Conservation (phyloP, 2,797 vertebrate genomes). For the Spea hammondii region DNA sequence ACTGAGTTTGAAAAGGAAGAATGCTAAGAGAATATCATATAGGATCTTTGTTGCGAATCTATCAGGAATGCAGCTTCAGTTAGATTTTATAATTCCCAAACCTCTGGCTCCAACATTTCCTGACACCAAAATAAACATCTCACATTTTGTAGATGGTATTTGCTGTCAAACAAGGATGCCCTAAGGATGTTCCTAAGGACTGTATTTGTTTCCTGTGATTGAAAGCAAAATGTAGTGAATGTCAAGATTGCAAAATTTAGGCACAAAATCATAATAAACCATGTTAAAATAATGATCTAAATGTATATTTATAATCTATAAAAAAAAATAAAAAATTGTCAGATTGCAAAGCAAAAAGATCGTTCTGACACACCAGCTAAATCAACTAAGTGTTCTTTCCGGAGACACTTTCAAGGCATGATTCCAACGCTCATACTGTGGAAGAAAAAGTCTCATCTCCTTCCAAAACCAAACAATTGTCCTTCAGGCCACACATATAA, state of each 20-base stretch:
- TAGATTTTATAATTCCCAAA: fast-evolving
- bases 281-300: conserved; percentile 1
- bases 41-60: neutral
- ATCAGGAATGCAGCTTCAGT: conserved; percentile 18
- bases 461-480: no score
- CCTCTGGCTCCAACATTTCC: neutral
- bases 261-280: conserved; percentile 7
- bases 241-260: conserved; percentile 7
- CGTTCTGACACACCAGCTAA: neutral
- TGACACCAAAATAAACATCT: conserved; percentile 32
- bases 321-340: conserved; percentile 13
- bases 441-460: neutral
- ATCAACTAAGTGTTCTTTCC: conserved; percentile 7
- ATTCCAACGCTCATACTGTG: neutral
- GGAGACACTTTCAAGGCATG: neutral
- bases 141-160: neutral
- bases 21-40: neutral
- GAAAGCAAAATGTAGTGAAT: conserved; percentile 1
- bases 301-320: conserved; percentile 12
- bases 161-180: conserved; percentile 32
- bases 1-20: neutral
- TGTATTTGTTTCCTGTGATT: conserved; percentile 12
- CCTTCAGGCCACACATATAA: no score
- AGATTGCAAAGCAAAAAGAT: neutral
- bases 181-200: neutral